Percentiles rank a stretch among this genome's conserved stretches.
These are phyloP conservation scores for Solea solea DNA, from an alignment of 2,113 vertebrate genomes.

Conservation along the genomic window DNA sequence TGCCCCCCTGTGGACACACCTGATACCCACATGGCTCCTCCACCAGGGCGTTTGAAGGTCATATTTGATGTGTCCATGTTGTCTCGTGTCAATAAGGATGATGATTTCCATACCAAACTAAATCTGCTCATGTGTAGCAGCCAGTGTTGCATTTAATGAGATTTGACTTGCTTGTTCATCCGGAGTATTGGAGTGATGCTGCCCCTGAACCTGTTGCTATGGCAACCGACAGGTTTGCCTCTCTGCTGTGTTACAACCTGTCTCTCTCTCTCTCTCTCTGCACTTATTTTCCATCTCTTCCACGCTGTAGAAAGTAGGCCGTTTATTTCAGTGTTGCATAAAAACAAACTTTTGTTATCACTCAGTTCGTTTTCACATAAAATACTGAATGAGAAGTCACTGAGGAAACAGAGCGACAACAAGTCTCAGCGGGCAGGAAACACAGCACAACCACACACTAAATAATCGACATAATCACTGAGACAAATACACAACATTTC, in stretches of 20 bases:
- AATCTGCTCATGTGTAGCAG: conserved; percentile 10
- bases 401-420: not conserved
- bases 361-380: not conserved
- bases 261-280: not conserved
- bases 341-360: not conserved
- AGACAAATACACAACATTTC: too few relatives aligned
- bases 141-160: conserved; percentile 18
- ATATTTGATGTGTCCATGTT: not conserved
- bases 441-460: too few relatives aligned
- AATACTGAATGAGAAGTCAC: not conserved
- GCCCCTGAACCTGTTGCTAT: conserved; percentile 56
- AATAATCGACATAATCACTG: too few relatives aligned
- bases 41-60: conserved; percentile 18
- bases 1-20: not conserved
- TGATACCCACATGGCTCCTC: not conserved
- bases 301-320: not conserved
- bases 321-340: not conserved
- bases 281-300: not conserved
- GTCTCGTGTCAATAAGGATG: too few relatives aligned
- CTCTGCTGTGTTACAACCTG: not conserved
- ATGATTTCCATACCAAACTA: not conserved
- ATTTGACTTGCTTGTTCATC: conserved; percentile 26
- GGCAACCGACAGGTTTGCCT: conserved; percentile 44
- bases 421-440: too few relatives aligned
- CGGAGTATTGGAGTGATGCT: conserved; percentile 25